A percentile compares a stretch with the other conserved stretches of the same genome.
Conservation (phyloP, 2,888 invertebrate genomes). For the Parnassius mnemosyne region DNA sequence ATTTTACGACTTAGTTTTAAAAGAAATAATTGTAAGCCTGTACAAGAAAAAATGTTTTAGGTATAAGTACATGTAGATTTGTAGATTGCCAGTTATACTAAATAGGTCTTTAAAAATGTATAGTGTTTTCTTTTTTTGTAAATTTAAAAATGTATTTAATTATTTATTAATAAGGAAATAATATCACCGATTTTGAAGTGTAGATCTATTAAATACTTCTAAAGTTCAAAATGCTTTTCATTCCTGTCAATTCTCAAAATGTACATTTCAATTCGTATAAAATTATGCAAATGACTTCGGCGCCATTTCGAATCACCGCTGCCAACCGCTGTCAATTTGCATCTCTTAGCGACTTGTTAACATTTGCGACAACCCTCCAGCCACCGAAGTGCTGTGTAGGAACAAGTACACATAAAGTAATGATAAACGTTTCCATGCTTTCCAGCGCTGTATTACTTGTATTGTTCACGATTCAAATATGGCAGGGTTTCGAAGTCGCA, state of each 20-base stretch:
- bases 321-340: slow-evolving; percentile 74
- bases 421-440: slow-evolving; percentile 19
- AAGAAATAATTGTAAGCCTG: not conserved
- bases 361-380: slow-evolving; percentile 41
- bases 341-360: slow-evolving; percentile 71
- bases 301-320: slow-evolving; percentile 72
- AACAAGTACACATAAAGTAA: slow-evolving; percentile 1
- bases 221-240: slow-evolving; percentile 45
- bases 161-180: slow-evolving; percentile 19
- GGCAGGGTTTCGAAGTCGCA: slow-evolving; percentile 56
- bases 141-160: slow-evolving; percentile 11
- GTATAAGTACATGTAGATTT: slow-evolving; percentile 7
- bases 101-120: slow-evolving; percentile 2
- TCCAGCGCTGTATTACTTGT: slow-evolving; percentile 18
- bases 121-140: slow-evolving; percentile 11
- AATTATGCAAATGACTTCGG: slow-evolving; percentile 73
- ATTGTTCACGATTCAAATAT: slow-evolving; percentile 38
- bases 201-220: slow-evolving; percentile 23
- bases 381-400: slow-evolving; percentile 47
- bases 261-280: slow-evolving; percentile 56
- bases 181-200: slow-evolving; percentile 17
- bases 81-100: slow-evolving; percentile 6
- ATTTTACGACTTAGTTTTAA: slow-evolving; percentile 2
- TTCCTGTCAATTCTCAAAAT: slow-evolving; percentile 52
- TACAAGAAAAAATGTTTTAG: slow-evolving; percentile 7